These are phyloP conservation scores for Pomacea canaliculata DNA, from an alignment of 2,888 invertebrate species.

Conservation along the genomic window DNA sequence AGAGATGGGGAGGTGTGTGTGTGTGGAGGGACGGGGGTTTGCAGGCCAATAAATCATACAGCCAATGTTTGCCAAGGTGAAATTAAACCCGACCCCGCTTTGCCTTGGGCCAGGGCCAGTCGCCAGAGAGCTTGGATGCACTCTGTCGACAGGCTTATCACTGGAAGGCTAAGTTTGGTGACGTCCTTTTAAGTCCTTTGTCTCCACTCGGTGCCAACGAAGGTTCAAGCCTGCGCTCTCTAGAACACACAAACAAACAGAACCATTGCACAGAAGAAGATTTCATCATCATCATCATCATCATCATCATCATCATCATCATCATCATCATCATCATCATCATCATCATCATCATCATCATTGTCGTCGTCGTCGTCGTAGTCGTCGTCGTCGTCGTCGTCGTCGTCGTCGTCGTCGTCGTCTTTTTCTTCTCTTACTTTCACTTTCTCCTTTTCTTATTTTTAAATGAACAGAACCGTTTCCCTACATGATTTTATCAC, in stretches of 20 bases:
- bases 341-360: neutral
- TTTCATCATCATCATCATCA: neutral
- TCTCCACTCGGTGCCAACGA: too few relatives aligned
- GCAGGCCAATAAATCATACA: slow-evolving; percentile 24
- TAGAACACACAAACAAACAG: neutral
- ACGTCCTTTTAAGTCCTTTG: too few relatives aligned
- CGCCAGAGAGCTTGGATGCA: neutral
- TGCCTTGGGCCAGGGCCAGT: neutral
- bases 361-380: too few relatives aligned
- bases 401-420: neutral
- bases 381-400: too few relatives aligned
- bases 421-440: neutral
- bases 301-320: too few relatives aligned
- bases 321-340: neutral
- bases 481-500: too few relatives aligned
- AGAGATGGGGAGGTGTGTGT: neutral
- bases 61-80: slow-evolving; percentile 22
- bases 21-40: neutral
- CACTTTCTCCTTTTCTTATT: neutral
- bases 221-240: neutral
- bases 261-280: neutral
- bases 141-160: neutral
- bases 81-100: slow-evolving; percentile 26
- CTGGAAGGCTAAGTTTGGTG: too few relatives aligned
- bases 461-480: too few relatives aligned